Conservation (phyloP, 2,888 invertebrate species). For the Elysia crispata region DNA sequence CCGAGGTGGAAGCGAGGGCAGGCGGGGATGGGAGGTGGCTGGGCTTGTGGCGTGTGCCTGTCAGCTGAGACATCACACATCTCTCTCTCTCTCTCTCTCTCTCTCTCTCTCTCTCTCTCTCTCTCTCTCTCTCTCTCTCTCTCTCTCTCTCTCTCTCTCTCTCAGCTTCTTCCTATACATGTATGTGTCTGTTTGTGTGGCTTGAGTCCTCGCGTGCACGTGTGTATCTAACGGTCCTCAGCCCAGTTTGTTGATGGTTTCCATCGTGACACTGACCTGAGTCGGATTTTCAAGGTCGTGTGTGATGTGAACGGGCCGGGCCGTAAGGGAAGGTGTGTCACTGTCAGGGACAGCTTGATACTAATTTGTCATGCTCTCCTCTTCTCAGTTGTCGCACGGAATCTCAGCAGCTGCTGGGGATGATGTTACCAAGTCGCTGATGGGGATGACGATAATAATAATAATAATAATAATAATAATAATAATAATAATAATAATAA, state of each 20-base stretch:
- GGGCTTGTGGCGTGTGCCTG: background rate
- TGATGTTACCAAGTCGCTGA: background rate
- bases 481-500: background rate
- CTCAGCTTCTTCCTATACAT: background rate
- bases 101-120: background rate
- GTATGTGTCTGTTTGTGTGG: background rate
- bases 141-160: conserved; percentile 3
- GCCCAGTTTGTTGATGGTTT: no score
- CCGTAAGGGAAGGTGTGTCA: no score
- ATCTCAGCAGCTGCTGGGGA: no score
- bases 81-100: background rate
- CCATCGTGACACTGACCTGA: no score
- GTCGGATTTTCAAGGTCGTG: no score
- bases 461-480: conserved; percentile 2
- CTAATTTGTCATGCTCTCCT: no score
- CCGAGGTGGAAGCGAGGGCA: background rate
- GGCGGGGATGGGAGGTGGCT: background rate
- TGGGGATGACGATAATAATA: background rate
- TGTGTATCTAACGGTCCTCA: no score
- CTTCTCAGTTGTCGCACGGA: no score
- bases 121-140: background rate
- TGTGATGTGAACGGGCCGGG: no score
- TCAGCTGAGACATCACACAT: no score
- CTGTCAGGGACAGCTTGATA: no score
- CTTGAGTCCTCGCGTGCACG: background rate